A percentile compares a stretch with the other conserved stretches of the same genome.
These are phyloP conservation scores for Rhyacophila brunnea DNA, from an alignment of 1,140 invertebrate species.

Conservation along the genomic window DNA sequence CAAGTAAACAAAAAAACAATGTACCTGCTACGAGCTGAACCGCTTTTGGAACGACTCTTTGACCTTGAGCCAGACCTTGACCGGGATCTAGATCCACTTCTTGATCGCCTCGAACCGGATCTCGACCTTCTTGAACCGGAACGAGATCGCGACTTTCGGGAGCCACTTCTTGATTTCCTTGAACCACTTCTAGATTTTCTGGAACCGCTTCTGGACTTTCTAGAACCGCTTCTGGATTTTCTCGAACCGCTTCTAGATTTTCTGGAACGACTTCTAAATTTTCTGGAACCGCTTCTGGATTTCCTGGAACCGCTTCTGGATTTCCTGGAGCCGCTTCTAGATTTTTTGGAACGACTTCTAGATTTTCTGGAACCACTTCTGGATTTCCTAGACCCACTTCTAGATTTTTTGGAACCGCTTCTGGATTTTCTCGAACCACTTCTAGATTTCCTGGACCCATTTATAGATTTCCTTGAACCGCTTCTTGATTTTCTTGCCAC, in stretches of 20 bases:
- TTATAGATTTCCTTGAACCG: slow-evolving; percentile 39
- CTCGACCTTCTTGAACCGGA: slow-evolving; percentile 34
- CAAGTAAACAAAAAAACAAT: background rate
- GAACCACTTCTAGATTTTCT: slow-evolving; percentile 12
- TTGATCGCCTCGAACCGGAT: slow-evolving; percentile 38
- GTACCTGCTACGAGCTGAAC: slow-evolving; percentile 21
- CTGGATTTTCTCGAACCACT: slow-evolving; percentile 38
- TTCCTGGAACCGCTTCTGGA: slow-evolving; percentile 38
- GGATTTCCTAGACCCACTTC: slow-evolving; percentile 40
- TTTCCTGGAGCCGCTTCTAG: slow-evolving; percentile 29
- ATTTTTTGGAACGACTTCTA: slow-evolving; percentile 27
- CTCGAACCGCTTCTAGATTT: slow-evolving; percentile 16
- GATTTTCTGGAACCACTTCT: slow-evolving; percentile 29
- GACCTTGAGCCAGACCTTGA: slow-evolving; percentile 21
- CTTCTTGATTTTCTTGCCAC: slow-evolving; percentile 43
- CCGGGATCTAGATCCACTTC: slow-evolving; percentile 36
- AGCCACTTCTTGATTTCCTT: slow-evolving; percentile 3
- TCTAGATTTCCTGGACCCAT: slow-evolving; percentile 34
- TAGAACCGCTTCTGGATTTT: slow-evolving; percentile 16
- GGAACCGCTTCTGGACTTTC: slow-evolving; percentile 36
- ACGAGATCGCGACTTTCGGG: slow-evolving; percentile 21
- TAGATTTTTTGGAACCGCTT: slow-evolving; percentile 27
- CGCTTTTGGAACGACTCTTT: slow-evolving; percentile 38
- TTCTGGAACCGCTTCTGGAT: slow-evolving; percentile 31
- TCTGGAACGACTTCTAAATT: slow-evolving; percentile 21